Evolutionary conservation across 2,888 invertebrate genomes (phyloP).

Genomic region (Aphidius colemani): DNA sequence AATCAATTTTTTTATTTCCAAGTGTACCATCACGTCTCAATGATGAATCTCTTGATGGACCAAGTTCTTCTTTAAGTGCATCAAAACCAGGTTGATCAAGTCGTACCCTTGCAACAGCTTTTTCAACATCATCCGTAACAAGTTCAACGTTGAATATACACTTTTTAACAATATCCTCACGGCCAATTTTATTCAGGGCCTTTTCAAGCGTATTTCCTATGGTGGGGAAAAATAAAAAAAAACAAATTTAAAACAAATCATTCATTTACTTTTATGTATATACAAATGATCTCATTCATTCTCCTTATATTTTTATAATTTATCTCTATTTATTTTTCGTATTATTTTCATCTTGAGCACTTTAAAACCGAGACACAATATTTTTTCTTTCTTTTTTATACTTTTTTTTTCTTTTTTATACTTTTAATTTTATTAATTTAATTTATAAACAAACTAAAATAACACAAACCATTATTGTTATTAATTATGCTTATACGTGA

Average conservation of each 20-base stretch:
- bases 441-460: neutral
- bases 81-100: slow-evolving; percentile 66
- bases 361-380: slow-evolving; percentile 7
- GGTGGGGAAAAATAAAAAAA: too few species aligned
- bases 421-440: slow-evolving; percentile 1
- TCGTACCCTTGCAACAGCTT: slow-evolving; percentile 64
- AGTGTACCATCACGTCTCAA: slow-evolving; percentile 68
- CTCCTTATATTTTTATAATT: slow-evolving; percentile 8
- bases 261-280: neutral
- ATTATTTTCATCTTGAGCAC: neutral
- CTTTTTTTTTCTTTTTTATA: too few species aligned
- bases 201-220: slow-evolving; percentile 76
- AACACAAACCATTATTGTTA: neutral
- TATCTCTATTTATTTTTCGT: neutral
- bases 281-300: slow-evolving; percentile 21
- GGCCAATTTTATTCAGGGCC: slow-evolving; percentile 76
- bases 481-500: slow-evolving; percentile 34
- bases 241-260: neutral
- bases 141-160: slow-evolving; percentile 75
- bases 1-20: slow-evolving; percentile 63
- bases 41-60: slow-evolving; percentile 75
- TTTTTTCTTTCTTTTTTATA: too few species aligned
- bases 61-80: slow-evolving; percentile 72
- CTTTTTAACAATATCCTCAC: slow-evolving; percentile 81
- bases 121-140: slow-evolving; percentile 73